phyloP scores from a whole-genome alignment of 1,140 invertebrate species.

The Drosophila quadrilineata region DNA sequence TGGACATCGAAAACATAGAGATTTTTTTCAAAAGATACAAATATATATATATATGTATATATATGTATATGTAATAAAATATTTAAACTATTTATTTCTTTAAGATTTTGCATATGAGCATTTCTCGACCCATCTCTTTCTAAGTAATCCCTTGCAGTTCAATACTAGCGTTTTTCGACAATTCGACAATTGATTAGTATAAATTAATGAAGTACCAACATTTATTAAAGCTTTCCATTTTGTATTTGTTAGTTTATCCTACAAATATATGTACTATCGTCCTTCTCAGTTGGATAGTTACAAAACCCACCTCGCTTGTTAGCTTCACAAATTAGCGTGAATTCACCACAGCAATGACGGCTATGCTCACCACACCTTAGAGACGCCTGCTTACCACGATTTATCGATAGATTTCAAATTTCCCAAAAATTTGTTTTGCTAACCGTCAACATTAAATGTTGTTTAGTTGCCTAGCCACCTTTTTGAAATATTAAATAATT shows the following conservation, averaged over 20 bases:
- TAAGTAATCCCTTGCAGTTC: slow-evolving; percentile 46
- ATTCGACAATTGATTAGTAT: too few relatives aligned
- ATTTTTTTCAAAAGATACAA: slow-evolving; percentile 70
- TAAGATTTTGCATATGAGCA: slow-evolving; percentile 42
- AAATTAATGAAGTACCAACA: slow-evolving; percentile 60
- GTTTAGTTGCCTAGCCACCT: slow-evolving; percentile 17
- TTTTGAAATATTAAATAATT: slow-evolving; percentile 18
- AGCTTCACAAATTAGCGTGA: too few relatives aligned
- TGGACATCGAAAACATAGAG: slow-evolving; percentile 73
- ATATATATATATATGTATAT: slow-evolving; percentile 45
- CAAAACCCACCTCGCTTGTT: too few relatives aligned
- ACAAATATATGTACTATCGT: slow-evolving; percentile 14
- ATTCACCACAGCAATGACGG: too few relatives aligned
- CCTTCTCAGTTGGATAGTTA: slow-evolving; percentile 4
- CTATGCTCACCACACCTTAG: too few relatives aligned
- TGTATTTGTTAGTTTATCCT: slow-evolving; percentile 42
- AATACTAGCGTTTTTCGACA: slow-evolving; percentile 58
- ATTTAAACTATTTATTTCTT: slow-evolving; percentile 50
- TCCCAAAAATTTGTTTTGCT: slow-evolving; percentile 4
- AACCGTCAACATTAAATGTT: slow-evolving; percentile 37
- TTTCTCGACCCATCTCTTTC: too few relatives aligned
- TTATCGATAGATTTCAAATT: slow-evolving; percentile 5
- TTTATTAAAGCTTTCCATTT: slow-evolving; percentile 67
- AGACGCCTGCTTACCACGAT: slow-evolving; percentile 4
- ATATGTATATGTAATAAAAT: slow-evolving; percentile 53